A percentile compares a stretch with the other conserved stretches of the same genome.
These are phyloP conservation scores for Gnathonemus echidnorhynchus DNA, from an alignment of 2,113 vertebrate species.

Conservation along the genomic window DNA sequence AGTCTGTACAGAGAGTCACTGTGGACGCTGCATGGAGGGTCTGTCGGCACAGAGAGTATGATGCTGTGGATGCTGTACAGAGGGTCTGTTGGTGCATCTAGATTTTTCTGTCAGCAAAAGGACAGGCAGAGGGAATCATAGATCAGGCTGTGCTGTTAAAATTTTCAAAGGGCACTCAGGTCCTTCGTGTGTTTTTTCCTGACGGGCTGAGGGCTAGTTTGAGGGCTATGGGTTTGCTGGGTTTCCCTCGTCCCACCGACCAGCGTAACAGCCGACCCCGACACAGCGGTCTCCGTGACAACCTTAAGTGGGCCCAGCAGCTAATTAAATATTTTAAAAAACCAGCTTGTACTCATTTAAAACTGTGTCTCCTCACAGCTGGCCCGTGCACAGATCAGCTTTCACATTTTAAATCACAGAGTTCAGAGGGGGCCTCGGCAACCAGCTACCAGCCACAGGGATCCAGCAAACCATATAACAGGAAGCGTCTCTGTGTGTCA, in stretches of 20 bases:
- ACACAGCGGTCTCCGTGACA: not conserved
- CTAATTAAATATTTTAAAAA: not conserved
- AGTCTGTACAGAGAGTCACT: not conserved
- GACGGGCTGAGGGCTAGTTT: not conserved
- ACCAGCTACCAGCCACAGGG: not conserved
- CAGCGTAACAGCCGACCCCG: not conserved
- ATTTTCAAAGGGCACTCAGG: not conserved
- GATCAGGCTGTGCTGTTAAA: not conserved
- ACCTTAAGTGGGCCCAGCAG: not conserved
- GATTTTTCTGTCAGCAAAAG: not conserved
- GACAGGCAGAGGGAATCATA: not conserved
- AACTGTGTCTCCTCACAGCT: not conserved
- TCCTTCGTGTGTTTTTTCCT: not conserved
- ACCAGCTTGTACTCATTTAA: not conserved
- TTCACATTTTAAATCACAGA: not conserved
- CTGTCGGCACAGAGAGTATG: not conserved
- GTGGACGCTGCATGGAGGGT: not conserved
- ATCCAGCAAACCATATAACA: not conserved
- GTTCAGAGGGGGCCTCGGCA: not conserved
- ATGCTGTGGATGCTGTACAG: not conserved
- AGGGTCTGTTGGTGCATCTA: not conserved
- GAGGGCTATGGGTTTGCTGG: not conserved
- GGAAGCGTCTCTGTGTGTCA: not conserved
- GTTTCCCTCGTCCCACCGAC: not conserved
- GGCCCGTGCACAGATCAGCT: not conserved